Evolutionary conservation across 2,797 vertebrate genomes (phyloP), one percentile per base, ranked within the genome.

Genomic region (Macroramphosus scolopax): DNA sequence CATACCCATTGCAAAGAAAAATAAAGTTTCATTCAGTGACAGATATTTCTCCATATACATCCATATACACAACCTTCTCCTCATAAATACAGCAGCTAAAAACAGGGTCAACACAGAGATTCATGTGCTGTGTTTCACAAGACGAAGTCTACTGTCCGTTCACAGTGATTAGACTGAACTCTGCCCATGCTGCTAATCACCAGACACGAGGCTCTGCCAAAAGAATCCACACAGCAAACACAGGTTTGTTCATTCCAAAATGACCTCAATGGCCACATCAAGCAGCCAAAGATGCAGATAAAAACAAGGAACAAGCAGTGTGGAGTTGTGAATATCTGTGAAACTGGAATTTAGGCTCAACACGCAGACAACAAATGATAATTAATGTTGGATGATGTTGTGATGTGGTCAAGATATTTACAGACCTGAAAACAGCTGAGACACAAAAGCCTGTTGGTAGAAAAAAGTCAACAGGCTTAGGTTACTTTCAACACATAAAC

Each of bases 21-120:
- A 75, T 20, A 43, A 42, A 28, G 25, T 18, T 53, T 57, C 48
- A 43, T 67, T 77, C 58, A 69, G 53, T 34, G 58, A 70, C 59
- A 65, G 29, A 63, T 6, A 13, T 49, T 56, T 38, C 64, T 68
- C 63, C 17, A 30, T 40, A 49, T 49, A 62, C 51, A 63, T 68
- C 54, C 30, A n/a, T n/a, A n/a, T n/a, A n/a, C n/a, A n/a, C n/a
- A n/a, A n/a, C n/a, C n/a, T n/a, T n/a, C n/a, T 55, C 36, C 17
- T 44, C 45, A 59, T 67, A 69, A 71, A 78, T 68, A 87, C 51
- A 85, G 83, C 81, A 87, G 85, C 78, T 76, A 66, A 62, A 77
- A 41, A 30, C 7, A 24, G 10, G 1, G 24, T n/a, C n/a, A 30
- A 26, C 26, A 59, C 35, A 50, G 25, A 32, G 39, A 16, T 33